phyloP scores from a whole-genome alignment of 2,113 vertebrate species.

The Helogale parvula region DNA sequence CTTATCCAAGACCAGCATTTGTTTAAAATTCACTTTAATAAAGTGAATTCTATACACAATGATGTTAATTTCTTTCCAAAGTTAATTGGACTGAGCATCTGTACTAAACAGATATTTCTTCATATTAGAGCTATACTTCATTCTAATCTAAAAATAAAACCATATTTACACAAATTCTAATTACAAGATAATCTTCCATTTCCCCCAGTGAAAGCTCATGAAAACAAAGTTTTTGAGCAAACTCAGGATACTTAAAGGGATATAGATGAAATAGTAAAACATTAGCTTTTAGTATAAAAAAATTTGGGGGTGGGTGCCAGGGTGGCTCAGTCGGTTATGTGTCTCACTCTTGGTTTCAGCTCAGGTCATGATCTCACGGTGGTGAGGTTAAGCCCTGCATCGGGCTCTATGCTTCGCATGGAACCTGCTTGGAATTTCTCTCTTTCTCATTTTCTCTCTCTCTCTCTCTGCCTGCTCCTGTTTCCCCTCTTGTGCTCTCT shows the following conservation, averaged over 20 bases:
- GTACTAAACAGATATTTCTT: conserved; percentile 36
- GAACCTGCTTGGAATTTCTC: too few relatives aligned
- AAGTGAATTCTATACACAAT: conserved; percentile 28
- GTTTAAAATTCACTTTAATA: conserved; percentile 54
- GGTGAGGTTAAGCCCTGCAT: too few relatives aligned
- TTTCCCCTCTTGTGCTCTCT: too few relatives aligned
- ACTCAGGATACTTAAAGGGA: conserved; percentile 17
- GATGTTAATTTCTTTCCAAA: conserved; percentile 12
- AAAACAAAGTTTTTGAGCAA: neutral
- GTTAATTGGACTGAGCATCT: neutral
- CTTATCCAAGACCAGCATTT: neutral
- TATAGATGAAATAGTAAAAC: conserved; percentile 15
- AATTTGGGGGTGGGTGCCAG: neutral
- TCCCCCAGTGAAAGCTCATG: neutral
- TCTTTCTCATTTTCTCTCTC: too few relatives aligned
- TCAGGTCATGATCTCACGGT: too few relatives aligned
- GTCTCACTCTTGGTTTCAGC: too few relatives aligned
- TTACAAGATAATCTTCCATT: neutral
- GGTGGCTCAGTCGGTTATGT: too few relatives aligned
- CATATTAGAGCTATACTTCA: neutral
- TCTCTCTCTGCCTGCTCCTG: too few relatives aligned
- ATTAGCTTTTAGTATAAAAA: conserved; percentile 27
- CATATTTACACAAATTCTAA: neutral
- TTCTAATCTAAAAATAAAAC: neutral
- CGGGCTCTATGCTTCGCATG: too few relatives aligned